Percentiles rank a stretch among this genome's conserved stretches.
Conservation (phyloP, 1,140 invertebrate species). For the Anastatus disparis region DNA sequence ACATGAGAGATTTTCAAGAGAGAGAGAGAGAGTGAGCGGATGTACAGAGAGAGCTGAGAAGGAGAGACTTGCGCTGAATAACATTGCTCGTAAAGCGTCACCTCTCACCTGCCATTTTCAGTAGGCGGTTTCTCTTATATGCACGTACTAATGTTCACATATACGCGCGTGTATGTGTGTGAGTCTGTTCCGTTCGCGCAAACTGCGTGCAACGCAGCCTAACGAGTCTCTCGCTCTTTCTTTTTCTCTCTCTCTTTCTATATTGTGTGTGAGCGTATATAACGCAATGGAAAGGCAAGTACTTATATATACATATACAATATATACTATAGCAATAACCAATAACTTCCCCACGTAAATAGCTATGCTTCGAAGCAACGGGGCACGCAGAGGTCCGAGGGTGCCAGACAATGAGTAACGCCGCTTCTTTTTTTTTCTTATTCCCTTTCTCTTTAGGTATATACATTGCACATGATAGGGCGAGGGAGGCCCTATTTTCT, state of each 20-base stretch:
- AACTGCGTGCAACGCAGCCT: constrained; percentile 1
- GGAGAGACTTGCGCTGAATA: constrained; percentile 10
- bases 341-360: neutral
- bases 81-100: neutral
- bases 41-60: neutral
- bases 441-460: too few species aligned
- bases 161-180: neutral
- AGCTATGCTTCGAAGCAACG: too few species aligned
- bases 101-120: constrained; percentile 35
- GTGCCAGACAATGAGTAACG: constrained; percentile 59
- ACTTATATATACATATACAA: too few species aligned
- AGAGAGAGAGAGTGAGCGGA: neutral
- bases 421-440: too few species aligned
- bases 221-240: constrained; percentile 10
- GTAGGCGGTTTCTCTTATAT: neutral
- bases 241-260: too few species aligned
- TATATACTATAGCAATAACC: too few species aligned
- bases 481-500: constrained; percentile 24
- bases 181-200: neutral
- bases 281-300: too few species aligned
- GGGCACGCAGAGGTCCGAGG: too few species aligned
- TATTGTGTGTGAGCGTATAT: too few species aligned
- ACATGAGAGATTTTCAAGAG: too few species aligned
- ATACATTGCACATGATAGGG: too few species aligned
- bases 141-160: neutral